phyloP scores from a whole-genome alignment of 2,113 vertebrate species.

The Melanostigma gelatinosum region DNA sequence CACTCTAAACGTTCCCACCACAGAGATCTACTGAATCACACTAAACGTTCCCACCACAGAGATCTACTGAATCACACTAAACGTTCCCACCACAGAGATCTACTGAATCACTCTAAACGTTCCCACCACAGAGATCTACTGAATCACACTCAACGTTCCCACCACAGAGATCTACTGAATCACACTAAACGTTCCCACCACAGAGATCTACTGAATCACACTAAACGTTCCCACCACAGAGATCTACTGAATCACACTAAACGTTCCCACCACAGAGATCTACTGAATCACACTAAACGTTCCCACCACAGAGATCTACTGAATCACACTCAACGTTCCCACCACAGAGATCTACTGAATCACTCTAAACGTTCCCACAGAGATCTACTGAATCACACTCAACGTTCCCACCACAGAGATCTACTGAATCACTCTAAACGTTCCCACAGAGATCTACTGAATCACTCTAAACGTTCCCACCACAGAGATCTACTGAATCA shows the following conservation, averaged over 20 bases:
- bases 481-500: background rate
- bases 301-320: background rate
- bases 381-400: background rate
- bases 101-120: background rate
- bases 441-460: background rate
- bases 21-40: background rate
- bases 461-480: background rate
- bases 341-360: background rate
- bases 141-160: background rate
- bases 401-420: background rate
- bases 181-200: background rate
- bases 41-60: background rate
- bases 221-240: background rate
- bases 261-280: background rate
- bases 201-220: background rate
- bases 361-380: background rate
- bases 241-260: background rate
- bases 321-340: background rate
- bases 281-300: background rate
- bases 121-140: background rate
- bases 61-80: background rate
- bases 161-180: background rate
- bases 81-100: background rate
- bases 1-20: background rate
- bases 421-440: background rate